Evolutionary conservation across 2,797 vertebrate species (phyloP), one percentile per base, ranked within the genome.

Genomic region (Limnodromus scolopaceus): DNA sequence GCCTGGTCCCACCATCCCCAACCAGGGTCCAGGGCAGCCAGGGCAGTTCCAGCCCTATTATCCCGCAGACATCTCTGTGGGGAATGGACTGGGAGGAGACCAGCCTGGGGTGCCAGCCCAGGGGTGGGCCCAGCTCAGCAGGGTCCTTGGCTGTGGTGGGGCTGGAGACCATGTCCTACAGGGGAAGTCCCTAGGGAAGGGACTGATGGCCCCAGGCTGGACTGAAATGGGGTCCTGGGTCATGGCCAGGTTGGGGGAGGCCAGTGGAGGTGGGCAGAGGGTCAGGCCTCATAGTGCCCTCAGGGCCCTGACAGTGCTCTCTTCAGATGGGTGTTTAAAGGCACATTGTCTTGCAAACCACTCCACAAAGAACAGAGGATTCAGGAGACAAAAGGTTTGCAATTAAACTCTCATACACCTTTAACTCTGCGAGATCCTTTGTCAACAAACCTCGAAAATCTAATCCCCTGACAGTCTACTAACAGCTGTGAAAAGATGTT

Each of bases 231-330:
- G 2, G 4, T 63, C 19, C 13, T 15, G 30, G 27, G 6, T 9
- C 11, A 2, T 58, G 34, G 16, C 9, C 23, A 36, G 23, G 12
- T 17, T 1, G 6, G 4, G 3, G 1, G 8, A 38, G 18, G 24
- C 1, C 18, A 17, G 19, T 3, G 2, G 2, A 75, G 5, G 6
- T 25, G 5, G 34, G 7, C 28, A 69, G 17, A 61, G 25, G 63
- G 2, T 38, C 25, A 80, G 19, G 17, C 4, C 27, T 70, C 7
- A 6, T 3, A 14, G n/a, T 11, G 16, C 16, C 22, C 25, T 57
- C 28, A 38, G 57, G 25, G 8, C 6, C 18, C 14, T 5, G 4
- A 46, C 7, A 4, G 17, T 24, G 18, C 25, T 71, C 18, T 38
- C 15, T 66, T 41, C 36, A 36, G 18, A 2, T 61, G 46, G 17